These are phyloP conservation scores for Bothrops alternatus DNA, from an alignment of 2,797 vertebrate genomes.

Conservation along the genomic window DNA sequence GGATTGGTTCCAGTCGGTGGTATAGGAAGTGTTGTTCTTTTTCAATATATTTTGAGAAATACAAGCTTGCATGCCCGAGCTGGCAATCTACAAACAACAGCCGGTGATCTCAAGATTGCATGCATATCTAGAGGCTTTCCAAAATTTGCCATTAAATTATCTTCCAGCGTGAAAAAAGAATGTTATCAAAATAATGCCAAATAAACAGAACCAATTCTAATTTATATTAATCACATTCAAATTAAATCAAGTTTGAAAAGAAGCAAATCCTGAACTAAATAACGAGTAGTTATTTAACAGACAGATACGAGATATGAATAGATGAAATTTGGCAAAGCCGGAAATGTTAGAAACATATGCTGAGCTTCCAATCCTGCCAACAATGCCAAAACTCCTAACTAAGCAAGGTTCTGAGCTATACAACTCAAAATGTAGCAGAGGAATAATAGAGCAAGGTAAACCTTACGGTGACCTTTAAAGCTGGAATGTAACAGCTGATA, in stretches of 20 bases:
- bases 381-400: neutral
- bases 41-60: neutral
- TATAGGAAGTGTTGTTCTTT: neutral
- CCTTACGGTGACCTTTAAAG: neutral
- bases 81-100: neutral
- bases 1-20: neutral
- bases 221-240: neutral
- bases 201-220: neutral
- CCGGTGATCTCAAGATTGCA: neutral
- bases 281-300: neutral
- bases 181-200: neutral
- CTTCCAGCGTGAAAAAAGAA: neutral
- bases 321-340: neutral
- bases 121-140: neutral
- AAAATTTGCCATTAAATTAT: neutral
- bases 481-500: neutral
- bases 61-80: neutral
- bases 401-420: neutral
- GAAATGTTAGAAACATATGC: neutral
- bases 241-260: neutral
- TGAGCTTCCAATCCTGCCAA: neutral
- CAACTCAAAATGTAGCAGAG: neutral
- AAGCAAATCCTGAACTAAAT: neutral
- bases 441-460: neutral
- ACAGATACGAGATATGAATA: neutral